Evolutionary conservation across 2,797 vertebrate genomes (phyloP).

Genomic region (Botia kubotai): DNA sequence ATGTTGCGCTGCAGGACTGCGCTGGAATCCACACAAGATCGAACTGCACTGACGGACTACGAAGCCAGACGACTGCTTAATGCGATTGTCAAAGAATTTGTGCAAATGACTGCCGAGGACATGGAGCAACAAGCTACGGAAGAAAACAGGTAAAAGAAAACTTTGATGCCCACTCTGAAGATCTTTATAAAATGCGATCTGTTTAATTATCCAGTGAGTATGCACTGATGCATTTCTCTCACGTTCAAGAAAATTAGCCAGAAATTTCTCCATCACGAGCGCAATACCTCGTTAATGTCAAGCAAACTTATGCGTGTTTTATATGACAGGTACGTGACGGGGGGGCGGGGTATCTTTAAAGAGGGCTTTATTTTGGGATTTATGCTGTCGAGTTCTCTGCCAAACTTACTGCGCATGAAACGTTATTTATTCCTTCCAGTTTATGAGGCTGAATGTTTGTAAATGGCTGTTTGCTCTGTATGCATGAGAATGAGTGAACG

Average conservation of each 20-base stretch:
- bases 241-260: constrained; percentile 44
- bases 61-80: constrained; percentile 87
- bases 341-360: constrained; percentile 43
- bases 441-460: constrained; percentile 39
- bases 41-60: constrained; percentile 81
- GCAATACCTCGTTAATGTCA: constrained; percentile 49
- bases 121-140: constrained; percentile 81
- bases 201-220: constrained; percentile 29
- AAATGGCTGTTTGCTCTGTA: constrained; percentile 55
- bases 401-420: constrained; percentile 65
- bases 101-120: constrained; percentile 87
- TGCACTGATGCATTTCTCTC: constrained; percentile 51
- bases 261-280: constrained; percentile 43
- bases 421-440: constrained; percentile 50
- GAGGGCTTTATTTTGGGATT: constrained; percentile 48
- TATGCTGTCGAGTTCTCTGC: constrained; percentile 57
- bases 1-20: constrained; percentile 75
- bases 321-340: constrained; percentile 61
- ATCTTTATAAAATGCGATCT: background rate
- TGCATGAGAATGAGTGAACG: constrained; percentile 46
- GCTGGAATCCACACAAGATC: constrained; percentile 81
- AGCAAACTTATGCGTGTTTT: constrained; percentile 45
- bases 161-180: background rate
- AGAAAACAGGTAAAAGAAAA: constrained; percentile 83
- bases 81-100: constrained; percentile 86